A percentile compares a stretch with the other conserved stretches of the same genome.
These are phyloP conservation scores for Puntigrus tetrazona DNA, from an alignment of 2,113 vertebrate genomes.

Conservation along the genomic window DNA sequence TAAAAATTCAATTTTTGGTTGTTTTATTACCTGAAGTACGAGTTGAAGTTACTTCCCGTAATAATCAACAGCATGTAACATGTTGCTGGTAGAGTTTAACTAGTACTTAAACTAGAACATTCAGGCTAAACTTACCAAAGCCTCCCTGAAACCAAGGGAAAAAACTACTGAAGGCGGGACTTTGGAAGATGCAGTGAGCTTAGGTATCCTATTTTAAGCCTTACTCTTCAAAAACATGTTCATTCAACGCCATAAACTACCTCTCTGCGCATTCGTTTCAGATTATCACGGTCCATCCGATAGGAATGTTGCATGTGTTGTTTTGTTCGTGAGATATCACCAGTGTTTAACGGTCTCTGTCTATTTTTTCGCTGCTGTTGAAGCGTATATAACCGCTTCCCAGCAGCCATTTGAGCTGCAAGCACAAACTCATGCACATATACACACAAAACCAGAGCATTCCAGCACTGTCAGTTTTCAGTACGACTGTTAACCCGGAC, in stretches of 20 bases:
- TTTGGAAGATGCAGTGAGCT: background rate
- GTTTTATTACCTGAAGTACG: background rate
- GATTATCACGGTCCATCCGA: background rate
- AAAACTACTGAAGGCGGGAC: background rate
- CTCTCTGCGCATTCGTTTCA: background rate
- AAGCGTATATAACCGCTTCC: background rate
- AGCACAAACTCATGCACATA: slow-evolving; percentile 37
- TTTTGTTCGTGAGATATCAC: background rate
- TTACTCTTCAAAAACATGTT: slow-evolving; percentile 14
- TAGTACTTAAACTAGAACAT: background rate
- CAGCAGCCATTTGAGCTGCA: background rate
- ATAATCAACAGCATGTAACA: background rate
- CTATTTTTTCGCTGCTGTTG: slow-evolving; percentile 23
- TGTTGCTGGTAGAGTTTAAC: background rate
- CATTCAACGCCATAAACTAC: slow-evolving; percentile 23
- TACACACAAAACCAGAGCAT: slow-evolving; percentile 37
- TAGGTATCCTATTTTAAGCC: slow-evolving; percentile 7
- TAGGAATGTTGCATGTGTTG: slow-evolving; percentile 21
- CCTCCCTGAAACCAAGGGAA: background rate
- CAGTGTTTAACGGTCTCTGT: background rate
- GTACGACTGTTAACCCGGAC: slow-evolving; percentile 31
- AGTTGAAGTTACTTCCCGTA: background rate
- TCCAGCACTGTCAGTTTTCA: slow-evolving; percentile 44
- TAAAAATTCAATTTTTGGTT: background rate
- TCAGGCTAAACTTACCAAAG: slow-evolving; percentile 10